Conservation (phyloP, 2,113 vertebrate species). For the Heptranchias perlo region DNA sequence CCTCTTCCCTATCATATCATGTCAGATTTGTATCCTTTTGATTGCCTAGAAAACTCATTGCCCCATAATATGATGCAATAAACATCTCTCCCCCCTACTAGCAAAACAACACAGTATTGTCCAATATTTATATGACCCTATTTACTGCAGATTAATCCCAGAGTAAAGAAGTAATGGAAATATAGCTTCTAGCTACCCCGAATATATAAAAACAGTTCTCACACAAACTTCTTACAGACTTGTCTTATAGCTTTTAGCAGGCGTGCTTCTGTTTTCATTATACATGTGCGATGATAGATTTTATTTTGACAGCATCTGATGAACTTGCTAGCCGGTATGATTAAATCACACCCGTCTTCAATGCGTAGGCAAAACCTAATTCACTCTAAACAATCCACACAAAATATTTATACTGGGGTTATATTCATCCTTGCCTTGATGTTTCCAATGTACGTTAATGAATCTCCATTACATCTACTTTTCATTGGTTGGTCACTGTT, state of each 20-base stretch:
- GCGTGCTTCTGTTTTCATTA: conserved; percentile 4
- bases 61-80: neutral
- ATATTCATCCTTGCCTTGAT: neutral
- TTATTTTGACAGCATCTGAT: conserved; percentile 27
- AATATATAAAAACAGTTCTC: neutral
- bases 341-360: conserved; percentile 30
- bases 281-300: neutral
- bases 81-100: neutral
- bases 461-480: neutral
- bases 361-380: neutral
- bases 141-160: neutral
- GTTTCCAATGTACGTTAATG: conserved; percentile 5
- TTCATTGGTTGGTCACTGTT: neutral
- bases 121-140: neutral
- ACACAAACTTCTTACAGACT: neutral
- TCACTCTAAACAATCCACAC: neutral
- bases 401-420: conserved; percentile 21
- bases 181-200: neutral
- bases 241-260: neutral
- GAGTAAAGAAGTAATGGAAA: neutral
- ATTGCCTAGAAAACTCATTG: neutral
- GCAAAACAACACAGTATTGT: neutral
- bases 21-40: neutral
- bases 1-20: neutral
- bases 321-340: neutral